Percentiles rank a stretch among this genome's conserved stretches.
Evolutionary conservation across 2,113 vertebrate genomes (phyloP).

Genomic region (Erythrolamprus reginae): DNA sequence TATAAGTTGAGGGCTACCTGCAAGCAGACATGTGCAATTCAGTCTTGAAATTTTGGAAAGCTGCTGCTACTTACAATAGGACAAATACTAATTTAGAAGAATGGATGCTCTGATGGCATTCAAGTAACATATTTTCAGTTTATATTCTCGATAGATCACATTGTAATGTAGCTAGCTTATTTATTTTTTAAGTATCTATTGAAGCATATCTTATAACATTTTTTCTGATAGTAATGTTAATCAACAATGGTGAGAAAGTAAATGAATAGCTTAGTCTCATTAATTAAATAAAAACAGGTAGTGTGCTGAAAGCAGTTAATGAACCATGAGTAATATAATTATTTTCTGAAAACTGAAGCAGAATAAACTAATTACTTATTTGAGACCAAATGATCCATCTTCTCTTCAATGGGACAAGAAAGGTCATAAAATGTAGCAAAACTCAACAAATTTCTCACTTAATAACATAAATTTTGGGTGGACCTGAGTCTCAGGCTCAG

Average conservation of each 20-base stretch:
- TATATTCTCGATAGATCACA: neutral
- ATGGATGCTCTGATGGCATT: neutral
- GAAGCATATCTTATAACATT: conserved; percentile 41
- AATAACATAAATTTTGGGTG: neutral
- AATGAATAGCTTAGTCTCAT: conserved; percentile 54
- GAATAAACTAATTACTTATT: conserved; percentile 58
- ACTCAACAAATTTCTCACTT: too few relatives aligned
- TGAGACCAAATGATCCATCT: conserved; percentile 60
- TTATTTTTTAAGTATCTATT: conserved; percentile 10
- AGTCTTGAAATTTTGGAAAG: neutral
- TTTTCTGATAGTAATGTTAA: conserved; percentile 61
- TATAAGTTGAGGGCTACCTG: neutral
- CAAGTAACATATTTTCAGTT: neutral
- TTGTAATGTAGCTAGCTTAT: neutral
- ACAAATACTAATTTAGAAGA: neutral
- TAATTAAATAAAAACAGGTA: conserved; percentile 62
- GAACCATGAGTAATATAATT: conserved; percentile 56
- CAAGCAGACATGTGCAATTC: neutral
- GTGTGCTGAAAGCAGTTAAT: conserved; percentile 64
- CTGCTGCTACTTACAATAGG: neutral
- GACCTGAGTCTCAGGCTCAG: neutral
- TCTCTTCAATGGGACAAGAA: conserved; percentile 30
- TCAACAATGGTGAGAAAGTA: conserved; percentile 58
- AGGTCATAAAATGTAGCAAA: neutral
- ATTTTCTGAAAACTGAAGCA: conserved; percentile 62